Conservation (phyloP, 2,888 invertebrate species). For the Nebria brevicollis region DNA sequence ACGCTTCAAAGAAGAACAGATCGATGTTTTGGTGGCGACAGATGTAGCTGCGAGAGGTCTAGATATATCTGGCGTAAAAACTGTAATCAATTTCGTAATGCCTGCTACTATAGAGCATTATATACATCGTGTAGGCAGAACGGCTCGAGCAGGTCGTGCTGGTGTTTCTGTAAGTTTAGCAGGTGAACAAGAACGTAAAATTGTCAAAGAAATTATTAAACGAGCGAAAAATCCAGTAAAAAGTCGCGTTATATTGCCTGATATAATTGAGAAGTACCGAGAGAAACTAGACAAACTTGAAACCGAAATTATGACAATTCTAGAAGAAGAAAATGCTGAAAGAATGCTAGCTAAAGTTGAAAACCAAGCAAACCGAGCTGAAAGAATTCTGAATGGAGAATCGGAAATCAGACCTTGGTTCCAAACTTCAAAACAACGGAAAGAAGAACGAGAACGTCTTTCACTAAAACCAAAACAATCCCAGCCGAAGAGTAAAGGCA, state of each 20-base stretch:
- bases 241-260: constrained; percentile 85
- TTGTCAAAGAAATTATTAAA: constrained; percentile 92
- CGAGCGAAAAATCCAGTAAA: constrained; percentile 87
- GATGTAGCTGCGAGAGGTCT: constrained; percentile 94
- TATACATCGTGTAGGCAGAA: constrained; percentile 95
- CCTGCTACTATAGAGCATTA: constrained; percentile 96
- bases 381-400: constrained; percentile 70
- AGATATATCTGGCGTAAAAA: constrained; percentile 96
- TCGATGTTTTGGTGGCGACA: constrained; percentile 86
- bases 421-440: constrained; percentile 82
- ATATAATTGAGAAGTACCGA: constrained; percentile 89
- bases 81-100: constrained; percentile 96
- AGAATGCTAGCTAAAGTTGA: constrained; percentile 84
- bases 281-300: constrained; percentile 79
- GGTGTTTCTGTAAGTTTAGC: constrained; percentile 96
- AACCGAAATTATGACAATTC: constrained; percentile 81
- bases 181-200: constrained; percentile 89
- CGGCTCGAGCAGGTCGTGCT: constrained; percentile 92
- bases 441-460: constrained; percentile 77
- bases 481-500: constrained; percentile 55
- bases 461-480: constrained; percentile 61
- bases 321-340: constrained; percentile 87
- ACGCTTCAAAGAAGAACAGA: constrained; percentile 86
- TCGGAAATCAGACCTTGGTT: constrained; percentile 76
- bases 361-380: constrained; percentile 80